Evolutionary conservation across 1,140 invertebrate genomes (phyloP).

Genomic region (Thaumetopoea pityocampa): DNA sequence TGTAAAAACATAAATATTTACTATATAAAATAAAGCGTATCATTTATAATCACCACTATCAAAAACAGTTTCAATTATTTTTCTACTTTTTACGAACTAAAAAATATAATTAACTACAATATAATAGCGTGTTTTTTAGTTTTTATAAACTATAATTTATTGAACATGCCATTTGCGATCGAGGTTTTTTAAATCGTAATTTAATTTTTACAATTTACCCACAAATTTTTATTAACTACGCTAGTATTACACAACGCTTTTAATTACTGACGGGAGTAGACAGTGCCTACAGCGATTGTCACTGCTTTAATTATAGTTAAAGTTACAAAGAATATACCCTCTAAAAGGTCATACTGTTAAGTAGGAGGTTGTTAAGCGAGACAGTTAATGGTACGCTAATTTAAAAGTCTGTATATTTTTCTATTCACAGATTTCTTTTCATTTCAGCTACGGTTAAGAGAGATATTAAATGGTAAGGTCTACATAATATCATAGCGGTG

Average conservation of each 20-base stretch:
- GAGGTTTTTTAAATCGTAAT: no score
- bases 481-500: no score
- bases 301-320: conserved; percentile 20
- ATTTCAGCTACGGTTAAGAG: no score
- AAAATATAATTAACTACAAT: no score
- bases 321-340: conserved; percentile 24
- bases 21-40: no score
- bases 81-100: no score
- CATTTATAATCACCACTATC: no score
- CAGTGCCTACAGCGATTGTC: conserved; percentile 15
- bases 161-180: neutral
- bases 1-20: no score
- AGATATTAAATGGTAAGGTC: no score
- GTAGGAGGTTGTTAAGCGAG: conserved; percentile 11
- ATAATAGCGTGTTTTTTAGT: no score
- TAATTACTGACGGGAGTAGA: conserved; percentile 21
- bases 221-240: neutral
- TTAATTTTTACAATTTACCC: neutral
- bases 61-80: no score
- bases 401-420: conserved; percentile 7
- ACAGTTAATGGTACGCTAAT: conserved; percentile 11
- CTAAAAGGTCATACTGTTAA: conserved; percentile 4
- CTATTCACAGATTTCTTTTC: conserved; percentile 4
- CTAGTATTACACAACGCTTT: conserved; percentile 9
- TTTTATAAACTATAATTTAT: neutral